Evolutionary conservation across 2,888 invertebrate genomes (phyloP).

Genomic region (Clanis bilineata): DNA sequence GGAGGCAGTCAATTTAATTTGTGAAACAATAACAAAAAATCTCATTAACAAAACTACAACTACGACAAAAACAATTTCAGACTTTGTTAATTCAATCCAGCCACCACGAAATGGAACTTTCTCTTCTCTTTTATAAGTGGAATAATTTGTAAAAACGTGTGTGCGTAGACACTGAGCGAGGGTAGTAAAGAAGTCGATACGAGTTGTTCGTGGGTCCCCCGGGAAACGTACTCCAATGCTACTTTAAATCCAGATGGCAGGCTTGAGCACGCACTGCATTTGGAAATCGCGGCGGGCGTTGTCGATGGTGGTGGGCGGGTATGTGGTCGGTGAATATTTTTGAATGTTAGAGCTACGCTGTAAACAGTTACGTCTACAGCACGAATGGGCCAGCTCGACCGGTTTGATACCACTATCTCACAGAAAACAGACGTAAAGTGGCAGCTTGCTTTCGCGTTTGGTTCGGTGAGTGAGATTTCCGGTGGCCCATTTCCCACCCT

Average conservation of each 20-base stretch:
- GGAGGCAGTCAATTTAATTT: no score
- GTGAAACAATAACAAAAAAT: background rate
- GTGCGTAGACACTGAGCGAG: slow-evolving; percentile 26
- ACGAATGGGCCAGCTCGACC: no score
- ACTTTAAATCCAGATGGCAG: slow-evolving; percentile 24
- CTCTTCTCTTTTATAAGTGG: slow-evolving; percentile 10
- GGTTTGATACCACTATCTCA: no score
- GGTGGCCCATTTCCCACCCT: no score
- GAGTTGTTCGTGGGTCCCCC: slow-evolving; percentile 33
- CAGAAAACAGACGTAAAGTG: no score
- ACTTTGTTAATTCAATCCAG: background rate
- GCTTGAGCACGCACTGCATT: slow-evolving; percentile 24
- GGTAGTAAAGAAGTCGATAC: slow-evolving; percentile 33
- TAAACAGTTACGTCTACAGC: no score
- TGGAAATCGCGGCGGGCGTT: slow-evolving; percentile 15
- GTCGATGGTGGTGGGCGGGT: no score
- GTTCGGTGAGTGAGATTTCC: no score
- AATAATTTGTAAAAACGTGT: slow-evolving; percentile 10
- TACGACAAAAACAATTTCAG: background rate
- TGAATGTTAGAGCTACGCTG: no score
- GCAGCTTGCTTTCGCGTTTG: no score
- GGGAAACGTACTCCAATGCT: slow-evolving; percentile 36
- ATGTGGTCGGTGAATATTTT: no score
- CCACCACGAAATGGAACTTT: background rate
- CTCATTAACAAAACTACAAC: background rate